Conservation (phyloP, 2,888 invertebrate genomes). For the Acronicta aceris region DNA sequence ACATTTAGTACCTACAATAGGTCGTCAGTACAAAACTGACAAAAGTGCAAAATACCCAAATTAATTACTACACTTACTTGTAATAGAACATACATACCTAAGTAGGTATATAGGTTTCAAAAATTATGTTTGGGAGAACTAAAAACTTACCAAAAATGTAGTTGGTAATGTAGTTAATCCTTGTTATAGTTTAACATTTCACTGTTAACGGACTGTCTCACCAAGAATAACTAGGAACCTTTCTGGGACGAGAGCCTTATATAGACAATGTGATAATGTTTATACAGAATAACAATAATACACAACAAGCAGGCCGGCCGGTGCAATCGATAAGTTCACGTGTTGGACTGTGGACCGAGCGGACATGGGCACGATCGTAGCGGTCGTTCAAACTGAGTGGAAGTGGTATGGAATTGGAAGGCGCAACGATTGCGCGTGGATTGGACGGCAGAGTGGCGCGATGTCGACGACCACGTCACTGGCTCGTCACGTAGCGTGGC, state of each 20-base stretch:
- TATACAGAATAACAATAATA: conserved; percentile 44
- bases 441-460: conserved; percentile 84
- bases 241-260: conserved; percentile 22
- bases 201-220: conserved; percentile 20
- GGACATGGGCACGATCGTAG: conserved; percentile 38
- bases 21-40: too few relatives aligned
- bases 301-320: conserved; percentile 47
- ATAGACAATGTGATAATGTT: conserved; percentile 25
- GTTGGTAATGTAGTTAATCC: conserved; percentile 7
- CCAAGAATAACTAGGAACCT: conserved; percentile 22
- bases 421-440: conserved; percentile 67
- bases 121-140: too few relatives aligned
- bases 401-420: conserved; percentile 40
- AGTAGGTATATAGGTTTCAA: too few relatives aligned
- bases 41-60: too few relatives aligned
- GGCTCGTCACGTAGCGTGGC: conserved; percentile 59
- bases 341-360: conserved; percentile 69
- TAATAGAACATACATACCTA: too few relatives aligned
- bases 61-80: too few relatives aligned
- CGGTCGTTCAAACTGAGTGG: conserved; percentile 54
- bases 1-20: too few relatives aligned
- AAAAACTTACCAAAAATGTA: conserved; percentile 37
- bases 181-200: conserved; percentile 16
- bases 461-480: conserved; percentile 81
- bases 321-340: conserved; percentile 67